phyloP scores from a whole-genome alignment of 2,888 invertebrate species.

The Drosophila fulvimacula region DNA sequence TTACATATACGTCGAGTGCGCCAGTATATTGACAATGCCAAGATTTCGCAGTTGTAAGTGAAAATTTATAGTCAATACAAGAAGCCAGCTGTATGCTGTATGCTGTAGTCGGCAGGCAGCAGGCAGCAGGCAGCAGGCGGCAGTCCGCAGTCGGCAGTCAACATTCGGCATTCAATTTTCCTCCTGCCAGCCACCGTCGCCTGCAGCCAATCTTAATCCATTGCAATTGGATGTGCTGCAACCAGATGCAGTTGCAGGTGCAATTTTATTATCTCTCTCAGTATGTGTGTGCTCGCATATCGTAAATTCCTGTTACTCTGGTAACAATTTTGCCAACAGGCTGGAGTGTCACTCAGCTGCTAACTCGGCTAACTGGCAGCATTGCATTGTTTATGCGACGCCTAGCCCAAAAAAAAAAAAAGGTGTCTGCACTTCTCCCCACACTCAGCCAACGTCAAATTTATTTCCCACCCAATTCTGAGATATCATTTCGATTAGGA shows the following conservation, averaged over 20 bases:
- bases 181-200: background rate
- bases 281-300: conserved; percentile 65
- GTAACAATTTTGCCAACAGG: conserved; percentile 32
- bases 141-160: conserved; percentile 17
- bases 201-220: background rate
- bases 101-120: conserved; percentile 7
- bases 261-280: conserved; percentile 63
- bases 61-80: conserved; percentile 74
- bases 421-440: conserved; percentile 54
- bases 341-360: conserved; percentile 51
- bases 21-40: conserved; percentile 55
- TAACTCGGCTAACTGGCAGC: conserved; percentile 55
- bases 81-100: conserved; percentile 24
- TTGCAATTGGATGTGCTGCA: conserved; percentile 13
- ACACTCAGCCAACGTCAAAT: conserved; percentile 67
- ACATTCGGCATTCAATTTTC: conserved; percentile 50
- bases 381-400: conserved; percentile 71
- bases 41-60: conserved; percentile 62
- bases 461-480: conserved; percentile 51
- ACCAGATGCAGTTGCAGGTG: conserved; percentile 44
- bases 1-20: conserved; percentile 44
- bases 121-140: conserved; percentile 3
- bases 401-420: conserved; percentile 46
- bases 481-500: conserved; percentile 14
- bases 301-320: conserved; percentile 77